These are phyloP conservation scores for Labeo rohita DNA, from an alignment of 2,113 vertebrate species.

Conservation along the genomic window DNA sequence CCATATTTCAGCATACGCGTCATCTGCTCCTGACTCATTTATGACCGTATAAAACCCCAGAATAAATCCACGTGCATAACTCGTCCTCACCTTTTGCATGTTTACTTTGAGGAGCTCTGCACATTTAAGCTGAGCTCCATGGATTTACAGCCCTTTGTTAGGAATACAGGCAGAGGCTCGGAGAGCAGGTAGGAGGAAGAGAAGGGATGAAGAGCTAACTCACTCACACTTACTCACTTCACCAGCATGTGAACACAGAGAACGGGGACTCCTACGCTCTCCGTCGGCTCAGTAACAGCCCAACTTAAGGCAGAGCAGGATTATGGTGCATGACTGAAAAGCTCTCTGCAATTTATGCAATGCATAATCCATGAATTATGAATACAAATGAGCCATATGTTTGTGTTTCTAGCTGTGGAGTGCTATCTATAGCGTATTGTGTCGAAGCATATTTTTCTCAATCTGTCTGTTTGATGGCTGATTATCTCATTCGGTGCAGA, in stretches of 20 bases:
- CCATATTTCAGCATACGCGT: slow-evolving; percentile 25
- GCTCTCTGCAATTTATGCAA: slow-evolving; percentile 34
- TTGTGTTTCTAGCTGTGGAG: slow-evolving; percentile 32
- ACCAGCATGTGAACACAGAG: slow-evolving; percentile 10
- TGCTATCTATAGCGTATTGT: slow-evolving; percentile 24
- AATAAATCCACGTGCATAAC: slow-evolving; percentile 29
- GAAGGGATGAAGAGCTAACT: slow-evolving; percentile 25
- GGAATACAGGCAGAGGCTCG: background rate
- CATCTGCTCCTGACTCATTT: slow-evolving; percentile 41
- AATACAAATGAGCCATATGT: slow-evolving; percentile 37
- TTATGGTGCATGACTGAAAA: slow-evolving; percentile 39
- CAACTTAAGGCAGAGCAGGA: slow-evolving; percentile 42
- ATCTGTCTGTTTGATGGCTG: slow-evolving; percentile 35
- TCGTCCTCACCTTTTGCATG: background rate
- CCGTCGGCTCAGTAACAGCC: slow-evolving; percentile 14
- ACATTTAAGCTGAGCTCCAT: background rate
- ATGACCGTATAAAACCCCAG: slow-evolving; percentile 40
- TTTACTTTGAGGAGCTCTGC: slow-evolving; percentile 29
- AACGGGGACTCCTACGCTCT: slow-evolving; percentile 48
- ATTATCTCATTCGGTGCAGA: slow-evolving; percentile 30
- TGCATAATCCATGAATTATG: slow-evolving; percentile 54
- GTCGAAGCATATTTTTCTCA: slow-evolving; percentile 17
- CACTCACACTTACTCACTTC: slow-evolving; percentile 11
- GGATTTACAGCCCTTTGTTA: slow-evolving; percentile 14
- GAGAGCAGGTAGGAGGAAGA: slow-evolving; percentile 44